Evolutionary conservation across 2,797 vertebrate genomes (phyloP), one percentile per base, ranked within the genome.

Genomic region (Petrocephalus schoutedeni): DNA sequence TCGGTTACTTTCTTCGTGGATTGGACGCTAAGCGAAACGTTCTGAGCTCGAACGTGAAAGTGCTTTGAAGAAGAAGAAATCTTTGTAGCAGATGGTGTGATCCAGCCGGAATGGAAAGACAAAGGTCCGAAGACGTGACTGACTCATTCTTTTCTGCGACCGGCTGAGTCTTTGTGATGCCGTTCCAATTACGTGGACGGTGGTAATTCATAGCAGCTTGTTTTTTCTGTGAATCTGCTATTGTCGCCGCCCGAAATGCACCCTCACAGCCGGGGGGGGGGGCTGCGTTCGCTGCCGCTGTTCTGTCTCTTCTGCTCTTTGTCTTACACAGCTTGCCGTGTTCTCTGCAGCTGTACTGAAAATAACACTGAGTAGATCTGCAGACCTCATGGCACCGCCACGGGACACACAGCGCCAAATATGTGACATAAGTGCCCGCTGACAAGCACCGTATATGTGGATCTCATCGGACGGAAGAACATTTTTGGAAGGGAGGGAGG

Each of bases 401-500:
- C 19, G 71, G 71, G 54, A 14, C 1, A 49, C 16, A 12, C n/a
- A 10, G 21, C 14, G 86, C 89, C 90, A 89, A 88, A 91, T 91
- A 92, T 92, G 92, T 89, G 88, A 89, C 88, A 88, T 90, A 88
- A 90, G 77, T 85, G 90, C 88, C 21, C 92, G 92, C 93, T 93
- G 94, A 89, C 71, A 88, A 94, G 90, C 92, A 94, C 93, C 95
- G 95, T 94, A 93, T 92, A 93, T 92, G 91, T 92, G 87, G 92
- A 94, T 93, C 91, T 92, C 90, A 90, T 89, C 92, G 91, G 94
- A 92, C 56, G 51, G 9, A 67, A 45, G 28, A 21, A 41, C 4
- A n/a, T 83, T 54, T 12, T 83, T 54, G 9, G 4, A 23, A 49
- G 41, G 45, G 51, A 49, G 21, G 19, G 10, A 51, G 16, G 41